Evolutionary conservation across 2,113 vertebrate species (phyloP).

Genomic region (Phyllopteryx taeniolatus): DNA sequence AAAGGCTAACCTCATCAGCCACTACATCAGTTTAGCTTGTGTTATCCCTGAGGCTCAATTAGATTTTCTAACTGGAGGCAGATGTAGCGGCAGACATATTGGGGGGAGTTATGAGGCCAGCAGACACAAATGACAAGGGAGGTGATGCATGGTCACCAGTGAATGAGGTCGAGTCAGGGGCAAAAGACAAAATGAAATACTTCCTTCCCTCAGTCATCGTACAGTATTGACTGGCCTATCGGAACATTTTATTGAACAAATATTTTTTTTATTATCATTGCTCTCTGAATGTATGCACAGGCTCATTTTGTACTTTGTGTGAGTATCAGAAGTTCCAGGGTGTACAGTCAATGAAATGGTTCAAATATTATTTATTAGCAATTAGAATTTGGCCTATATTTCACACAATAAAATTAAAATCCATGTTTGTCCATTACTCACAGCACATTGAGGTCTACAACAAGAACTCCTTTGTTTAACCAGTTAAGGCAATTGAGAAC

Average conservation of each 20-base stretch:
- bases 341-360: no score
- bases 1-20: constrained; percentile 26
- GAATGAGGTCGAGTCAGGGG: constrained; percentile 18
- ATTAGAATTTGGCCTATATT: not conserved
- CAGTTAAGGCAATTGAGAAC: not conserved
- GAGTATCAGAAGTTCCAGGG: not conserved
- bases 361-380: not conserved
- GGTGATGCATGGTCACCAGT: constrained; percentile 23
- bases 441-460: not conserved
- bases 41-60: constrained; percentile 33
- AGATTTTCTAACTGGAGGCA: constrained; percentile 38
- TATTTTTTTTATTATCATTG: not conserved
- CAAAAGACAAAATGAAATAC: constrained; percentile 14
- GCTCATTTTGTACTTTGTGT: not conserved
- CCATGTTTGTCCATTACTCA: not conserved
- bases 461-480: not conserved
- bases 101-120: constrained; percentile 36
- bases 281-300: not conserved
- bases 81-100: constrained; percentile 40
- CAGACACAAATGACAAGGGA: constrained; percentile 36
- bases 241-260: constrained; percentile 7
- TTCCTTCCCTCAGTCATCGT: not conserved
- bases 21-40: constrained; percentile 26
- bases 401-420: not conserved
- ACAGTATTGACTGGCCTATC: not conserved